A percentile compares a stretch with the other conserved stretches of the same genome.
Evolutionary conservation across 2,888 invertebrate genomes (phyloP).

Genomic region (Colletes collaris): DNA sequence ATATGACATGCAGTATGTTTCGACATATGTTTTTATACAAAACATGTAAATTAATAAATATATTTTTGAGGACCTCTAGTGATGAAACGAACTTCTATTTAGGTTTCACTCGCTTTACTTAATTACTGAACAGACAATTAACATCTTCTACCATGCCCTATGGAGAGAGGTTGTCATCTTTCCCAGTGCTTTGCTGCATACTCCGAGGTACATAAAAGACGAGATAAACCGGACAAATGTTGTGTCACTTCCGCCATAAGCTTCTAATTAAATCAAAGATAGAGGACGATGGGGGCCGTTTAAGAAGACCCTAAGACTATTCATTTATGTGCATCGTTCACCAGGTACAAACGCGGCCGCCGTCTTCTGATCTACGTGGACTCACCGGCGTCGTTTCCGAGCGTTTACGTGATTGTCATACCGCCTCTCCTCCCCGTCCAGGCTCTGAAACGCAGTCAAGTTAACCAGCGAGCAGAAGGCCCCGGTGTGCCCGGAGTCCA

Average conservation of each 20-base stretch:
- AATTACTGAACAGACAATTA: background rate
- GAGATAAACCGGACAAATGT: background rate
- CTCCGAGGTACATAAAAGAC: background rate
- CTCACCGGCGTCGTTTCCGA: constrained; percentile 48
- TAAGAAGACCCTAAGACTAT: constrained; percentile 23
- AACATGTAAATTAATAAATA: too few relatives aligned
- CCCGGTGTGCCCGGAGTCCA: background rate
- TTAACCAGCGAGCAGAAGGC: constrained; percentile 9
- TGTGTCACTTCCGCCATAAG: background rate
- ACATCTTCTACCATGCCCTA: constrained; percentile 11
- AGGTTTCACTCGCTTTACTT: too few relatives aligned
- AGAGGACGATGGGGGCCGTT: constrained; percentile 13
- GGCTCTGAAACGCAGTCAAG: constrained; percentile 26
- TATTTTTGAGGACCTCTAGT: too few relatives aligned
- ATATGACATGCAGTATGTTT: too few relatives aligned
- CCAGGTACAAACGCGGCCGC: constrained; percentile 55
- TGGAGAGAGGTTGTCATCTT: constrained; percentile 22
- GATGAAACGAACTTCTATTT: too few relatives aligned
- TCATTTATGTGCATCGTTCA: constrained; percentile 60
- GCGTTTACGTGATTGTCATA: constrained; percentile 69
- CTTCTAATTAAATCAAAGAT: constrained; percentile 42
- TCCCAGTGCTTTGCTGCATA: background rate
- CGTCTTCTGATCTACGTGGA: constrained; percentile 45
- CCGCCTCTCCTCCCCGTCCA: constrained; percentile 37
- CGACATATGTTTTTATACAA: too few relatives aligned